Base-by-base conservation (phyloP, 2,888 invertebrate genomes). In the Pollenia angustigena region DNA sequence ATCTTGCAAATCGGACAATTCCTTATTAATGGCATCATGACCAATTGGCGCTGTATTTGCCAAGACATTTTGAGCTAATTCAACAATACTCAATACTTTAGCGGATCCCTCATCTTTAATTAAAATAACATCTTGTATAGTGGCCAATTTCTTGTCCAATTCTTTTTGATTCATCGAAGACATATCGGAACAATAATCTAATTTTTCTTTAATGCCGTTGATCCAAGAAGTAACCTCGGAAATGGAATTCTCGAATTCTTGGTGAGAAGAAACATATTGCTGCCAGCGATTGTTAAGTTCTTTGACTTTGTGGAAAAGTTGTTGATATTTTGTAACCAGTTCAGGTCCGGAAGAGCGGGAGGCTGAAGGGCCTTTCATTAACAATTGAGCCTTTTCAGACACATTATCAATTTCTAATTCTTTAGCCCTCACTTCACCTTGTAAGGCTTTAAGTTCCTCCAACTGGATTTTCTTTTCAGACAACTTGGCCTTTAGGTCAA, bases 381-480 rank as follows among this genome's bases (percentile, higher is more conserved):
- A 93, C 88, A 96, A 95, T 91, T 99, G 98, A 0, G 98, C 97
- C 89, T 97, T 96, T 92, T 99, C 99, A 32, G 97, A 98, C 0
- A 99, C 97, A 75, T 97, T 96, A 90, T 99, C 98, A 81, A 98
- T 97, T 94, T 98, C 98, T 12, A 98, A 93, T 93, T 98, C 98
- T 91, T 98, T 98, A 4, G 98, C 97, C 62, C 97, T 95, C 1
- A 98, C 96, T 94, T 98, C 97, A 66, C 98, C 98, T 94, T 98
- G 98, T 44, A 98, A 93, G 42, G 94, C 94, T 93, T 97, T 95
- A 87, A 98, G 94, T 74, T 95, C 95, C 88, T 98, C 97, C 66
- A 98, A 94, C 90, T 98, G 98, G 44, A 95, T 95, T 91, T 97
- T 96, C 93, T 99, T 99, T 90, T 98, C 97, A 4, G 95, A 94